These are phyloP conservation scores for Macheiramphus alcinus DNA, from an alignment of 2,113 vertebrate genomes.

Conservation along the genomic window DNA sequence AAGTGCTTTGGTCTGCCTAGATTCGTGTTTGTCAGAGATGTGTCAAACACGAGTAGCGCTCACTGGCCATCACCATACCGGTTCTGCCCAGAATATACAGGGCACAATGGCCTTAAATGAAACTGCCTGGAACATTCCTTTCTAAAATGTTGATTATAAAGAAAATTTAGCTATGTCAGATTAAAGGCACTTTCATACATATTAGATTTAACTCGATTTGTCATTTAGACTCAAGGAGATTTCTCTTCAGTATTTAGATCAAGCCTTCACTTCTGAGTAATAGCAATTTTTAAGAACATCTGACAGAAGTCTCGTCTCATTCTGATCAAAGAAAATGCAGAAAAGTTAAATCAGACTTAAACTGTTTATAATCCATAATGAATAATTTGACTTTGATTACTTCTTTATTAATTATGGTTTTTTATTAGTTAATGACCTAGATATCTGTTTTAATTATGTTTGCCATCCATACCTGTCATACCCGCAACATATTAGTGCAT, in stretches of 20 bases:
- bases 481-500: background rate
- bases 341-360: background rate
- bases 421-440: background rate
- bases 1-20: background rate
- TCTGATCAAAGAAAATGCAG: background rate
- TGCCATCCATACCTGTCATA: background rate
- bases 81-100: background rate
- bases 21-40: rapidly evolving
- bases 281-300: background rate
- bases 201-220: background rate
- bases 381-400: background rate
- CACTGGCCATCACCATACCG: background rate
- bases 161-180: background rate
- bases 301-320: background rate
- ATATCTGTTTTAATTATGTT: background rate
- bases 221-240: background rate
- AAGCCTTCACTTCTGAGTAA: background rate
- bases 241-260: background rate
- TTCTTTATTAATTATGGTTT: background rate
- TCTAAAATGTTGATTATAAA: background rate
- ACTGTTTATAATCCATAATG: background rate
- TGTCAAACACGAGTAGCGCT: background rate
- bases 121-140: background rate
- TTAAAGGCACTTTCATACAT: background rate
- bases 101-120: background rate